Conservation (phyloP, 1,140 invertebrate genomes). For the Trachymyrmex cornetzi region DNA sequence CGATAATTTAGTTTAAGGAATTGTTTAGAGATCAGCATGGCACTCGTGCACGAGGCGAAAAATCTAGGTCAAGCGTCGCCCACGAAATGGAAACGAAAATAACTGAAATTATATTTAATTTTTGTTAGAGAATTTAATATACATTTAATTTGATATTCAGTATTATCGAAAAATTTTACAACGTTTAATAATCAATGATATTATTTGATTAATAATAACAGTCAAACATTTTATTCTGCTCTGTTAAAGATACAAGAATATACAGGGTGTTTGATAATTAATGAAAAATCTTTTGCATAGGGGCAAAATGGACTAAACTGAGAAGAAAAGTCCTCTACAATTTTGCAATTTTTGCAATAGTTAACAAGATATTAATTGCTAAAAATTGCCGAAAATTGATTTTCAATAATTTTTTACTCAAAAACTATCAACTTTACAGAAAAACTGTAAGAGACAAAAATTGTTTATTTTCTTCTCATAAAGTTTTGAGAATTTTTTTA, state of each 20-base stretch:
- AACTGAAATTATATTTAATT: neutral
- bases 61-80: neutral
- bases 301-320: too few relatives aligned
- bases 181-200: neutral
- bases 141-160: neutral
- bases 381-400: too few relatives aligned
- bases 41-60: neutral
- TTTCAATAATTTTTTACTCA: too few relatives aligned
- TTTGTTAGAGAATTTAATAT: neutral
- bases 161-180: neutral
- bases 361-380: too few relatives aligned
- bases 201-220: neutral
- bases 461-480: too few relatives aligned
- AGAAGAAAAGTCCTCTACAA: too few relatives aligned
- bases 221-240: neutral
- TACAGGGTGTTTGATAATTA: too few relatives aligned
- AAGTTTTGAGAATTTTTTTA: too few relatives aligned
- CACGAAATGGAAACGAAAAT: neutral
- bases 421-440: too few relatives aligned
- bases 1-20: slow-evolving; percentile 17
- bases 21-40: neutral
- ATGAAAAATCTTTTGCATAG: too few relatives aligned
- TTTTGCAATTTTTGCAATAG: too few relatives aligned
- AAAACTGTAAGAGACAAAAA: too few relatives aligned
- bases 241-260: neutral